A percentile compares a stretch with the other conserved stretches of the same genome.
phyloP scores from a whole-genome alignment of 2,113 vertebrate species.

The Nanger granti region DNA sequence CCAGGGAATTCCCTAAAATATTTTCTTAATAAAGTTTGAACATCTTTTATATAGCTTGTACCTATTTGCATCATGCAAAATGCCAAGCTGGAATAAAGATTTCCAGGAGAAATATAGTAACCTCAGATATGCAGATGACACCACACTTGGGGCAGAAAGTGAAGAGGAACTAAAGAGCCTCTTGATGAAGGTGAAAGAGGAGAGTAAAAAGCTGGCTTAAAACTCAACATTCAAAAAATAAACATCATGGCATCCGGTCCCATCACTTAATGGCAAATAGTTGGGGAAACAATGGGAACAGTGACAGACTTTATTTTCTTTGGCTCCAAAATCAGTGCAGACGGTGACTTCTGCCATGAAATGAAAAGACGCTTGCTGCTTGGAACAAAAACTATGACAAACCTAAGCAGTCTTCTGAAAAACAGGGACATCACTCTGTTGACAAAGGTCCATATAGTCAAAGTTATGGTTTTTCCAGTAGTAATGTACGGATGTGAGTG shows the following conservation, averaged over 20 bases:
- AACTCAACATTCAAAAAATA: not conserved
- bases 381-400: not conserved
- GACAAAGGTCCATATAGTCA: not conserved
- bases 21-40: not conserved
- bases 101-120: not conserved
- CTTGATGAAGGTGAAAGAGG: not conserved
- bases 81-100: not conserved
- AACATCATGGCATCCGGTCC: not conserved
- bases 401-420: not conserved
- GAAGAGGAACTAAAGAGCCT: not conserved
- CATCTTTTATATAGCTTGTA: not conserved
- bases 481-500: not conserved
- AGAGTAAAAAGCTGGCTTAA: not conserved
- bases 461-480: not conserved
- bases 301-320: not conserved
- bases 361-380: not conserved
- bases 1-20: not conserved
- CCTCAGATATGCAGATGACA: not conserved
- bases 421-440: not conserved
- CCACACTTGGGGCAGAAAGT: rapidly evolving
- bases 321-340: not conserved
- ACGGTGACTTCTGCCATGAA: not conserved
- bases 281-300: not conserved
- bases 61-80: not conserved
- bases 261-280: not conserved